Evolutionary conservation across 2,797 vertebrate genomes (phyloP), one percentile per base, ranked within the genome.

Genomic region (Parotocinclus haroldoi): DNA sequence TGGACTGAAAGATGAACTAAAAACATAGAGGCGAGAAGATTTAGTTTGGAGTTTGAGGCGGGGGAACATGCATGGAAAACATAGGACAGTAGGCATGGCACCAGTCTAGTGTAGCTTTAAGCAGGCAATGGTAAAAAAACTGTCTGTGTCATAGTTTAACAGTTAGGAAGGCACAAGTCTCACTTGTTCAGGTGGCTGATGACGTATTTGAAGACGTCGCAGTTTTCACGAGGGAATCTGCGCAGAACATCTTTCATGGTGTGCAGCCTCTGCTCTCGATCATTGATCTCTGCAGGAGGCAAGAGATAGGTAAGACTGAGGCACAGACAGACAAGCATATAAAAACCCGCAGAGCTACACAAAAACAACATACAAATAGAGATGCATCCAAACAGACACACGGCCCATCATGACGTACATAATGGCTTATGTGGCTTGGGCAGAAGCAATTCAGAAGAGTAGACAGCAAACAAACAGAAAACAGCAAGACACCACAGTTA

Each of bases 161-260:
- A 61, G 51, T 60, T 62, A 75, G 73, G 66, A 37, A 38, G 7
- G 11, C 16, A 27, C 9, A 16, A 9, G 52, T 13, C 91, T 54
- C 85, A 97, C 95, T 90, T 96, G 90, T 92, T 93, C 72, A 98
- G 85, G 85, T 98, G 95, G 54, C 86, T 92, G 80, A 92, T 93
- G 86, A 98, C 94, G 5, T 94, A 98, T 89, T 91, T 96, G 91
- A 98, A 96, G 88, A 98, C 91, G 66, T 96, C 95, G 0, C 95
- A 93, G 86, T 98, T 98, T 74, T 98, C 95, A 80, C 85, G 92
- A 16, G 95, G 95, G 75, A 98, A 96, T 67, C 85, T 93, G 78
- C 87, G 90, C 68, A 96, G 89, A 44, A 93, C 89, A n/a, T 98
- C 95, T 83, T 92, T 93, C 76, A 96, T 93, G 39, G 91, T 88